A percentile compares a stretch with the other conserved stretches of the same genome.
These are phyloP conservation scores for Conchocele bisecta DNA, from an alignment of 2,888 invertebrate genomes.

Conservation along the genomic window DNA sequence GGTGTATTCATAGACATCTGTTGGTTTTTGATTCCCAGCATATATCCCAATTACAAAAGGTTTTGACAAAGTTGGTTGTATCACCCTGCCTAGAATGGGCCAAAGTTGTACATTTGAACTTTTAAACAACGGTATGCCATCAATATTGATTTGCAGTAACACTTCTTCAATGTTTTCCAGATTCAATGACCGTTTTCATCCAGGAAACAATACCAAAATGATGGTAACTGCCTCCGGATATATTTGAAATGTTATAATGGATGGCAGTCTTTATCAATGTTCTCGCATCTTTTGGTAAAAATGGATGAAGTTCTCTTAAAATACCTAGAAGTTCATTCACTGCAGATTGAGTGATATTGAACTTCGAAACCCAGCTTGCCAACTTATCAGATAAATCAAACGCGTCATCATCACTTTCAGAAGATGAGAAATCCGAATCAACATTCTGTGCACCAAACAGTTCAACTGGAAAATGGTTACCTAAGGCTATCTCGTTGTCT, in stretches of 20 bases:
- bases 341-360: conserved; percentile 14
- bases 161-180: conserved; percentile 4
- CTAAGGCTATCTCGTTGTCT: too few species aligned
- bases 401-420: too few species aligned
- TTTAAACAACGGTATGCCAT: conserved; percentile 35
- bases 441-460: too few species aligned
- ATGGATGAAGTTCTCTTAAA: conserved; percentile 5
- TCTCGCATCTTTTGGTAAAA: conserved; percentile 27
- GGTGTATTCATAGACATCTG: background rate
- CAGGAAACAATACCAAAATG: conserved; percentile 23
- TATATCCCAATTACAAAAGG: conserved; percentile 27
- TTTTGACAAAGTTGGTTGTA: background rate
- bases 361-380: conserved; percentile 4
- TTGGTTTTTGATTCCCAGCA: background rate
- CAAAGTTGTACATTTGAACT: conserved; percentile 21
- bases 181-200: too few species aligned
- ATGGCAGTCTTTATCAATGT: conserved; percentile 17
- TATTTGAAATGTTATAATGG: conserved; percentile 5
- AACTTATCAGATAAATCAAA: too few species aligned
- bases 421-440: too few species aligned
- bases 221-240: conserved; percentile 26
- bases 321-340: conserved; percentile 5
- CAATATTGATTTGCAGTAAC: conserved; percentile 28
- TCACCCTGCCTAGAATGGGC: conserved; percentile 19
- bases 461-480: too few species aligned